Percentiles rank a stretch among this genome's conserved stretches.
Evolutionary conservation across 2,113 vertebrate species (phyloP).

Genomic region (Forbesichthys agassizii): DNA sequence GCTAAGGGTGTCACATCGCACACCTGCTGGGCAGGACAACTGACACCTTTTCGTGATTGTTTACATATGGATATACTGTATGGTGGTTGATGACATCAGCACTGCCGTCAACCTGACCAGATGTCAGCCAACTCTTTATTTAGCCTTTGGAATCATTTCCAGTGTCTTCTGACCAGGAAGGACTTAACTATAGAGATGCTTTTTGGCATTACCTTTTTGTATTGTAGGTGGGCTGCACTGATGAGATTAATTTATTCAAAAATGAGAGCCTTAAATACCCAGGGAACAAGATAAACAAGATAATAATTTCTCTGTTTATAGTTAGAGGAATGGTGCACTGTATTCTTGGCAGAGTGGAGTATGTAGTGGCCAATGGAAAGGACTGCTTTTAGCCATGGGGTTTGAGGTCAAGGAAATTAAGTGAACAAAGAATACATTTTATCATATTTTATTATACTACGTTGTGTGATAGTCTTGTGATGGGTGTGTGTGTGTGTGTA

Average conservation of each 20-base stretch:
- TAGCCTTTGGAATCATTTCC: neutral
- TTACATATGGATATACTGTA: too few relatives aligned
- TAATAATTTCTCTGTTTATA: constrained; percentile 4
- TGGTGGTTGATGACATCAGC: too few relatives aligned
- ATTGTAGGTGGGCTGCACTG: neutral
- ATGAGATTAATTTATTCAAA: constrained; percentile 8
- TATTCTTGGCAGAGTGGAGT: neutral
- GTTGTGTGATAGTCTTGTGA: constrained; percentile 40
- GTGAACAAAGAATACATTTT: constrained; percentile 59
- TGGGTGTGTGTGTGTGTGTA: neutral
- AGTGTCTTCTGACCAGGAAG: constrained; percentile 4
- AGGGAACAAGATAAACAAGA: constrained; percentile 6
- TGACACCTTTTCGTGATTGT: too few relatives aligned
- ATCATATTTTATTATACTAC: constrained; percentile 12
- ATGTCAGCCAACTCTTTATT: too few relatives aligned
- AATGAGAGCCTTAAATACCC: neutral
- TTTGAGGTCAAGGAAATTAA: constrained; percentile 33
- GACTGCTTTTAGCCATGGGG: constrained; percentile 5
- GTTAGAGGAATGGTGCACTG: neutral
- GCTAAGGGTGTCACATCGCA: too few relatives aligned
- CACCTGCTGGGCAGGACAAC: too few relatives aligned
- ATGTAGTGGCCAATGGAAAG: neutral
- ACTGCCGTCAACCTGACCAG: too few relatives aligned
- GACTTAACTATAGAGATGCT: constrained; percentile 6
- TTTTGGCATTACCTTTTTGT: constrained; percentile 7